phyloP scores from a whole-genome alignment of 2,888 invertebrate genomes.

The Apotomis betuletana region DNA sequence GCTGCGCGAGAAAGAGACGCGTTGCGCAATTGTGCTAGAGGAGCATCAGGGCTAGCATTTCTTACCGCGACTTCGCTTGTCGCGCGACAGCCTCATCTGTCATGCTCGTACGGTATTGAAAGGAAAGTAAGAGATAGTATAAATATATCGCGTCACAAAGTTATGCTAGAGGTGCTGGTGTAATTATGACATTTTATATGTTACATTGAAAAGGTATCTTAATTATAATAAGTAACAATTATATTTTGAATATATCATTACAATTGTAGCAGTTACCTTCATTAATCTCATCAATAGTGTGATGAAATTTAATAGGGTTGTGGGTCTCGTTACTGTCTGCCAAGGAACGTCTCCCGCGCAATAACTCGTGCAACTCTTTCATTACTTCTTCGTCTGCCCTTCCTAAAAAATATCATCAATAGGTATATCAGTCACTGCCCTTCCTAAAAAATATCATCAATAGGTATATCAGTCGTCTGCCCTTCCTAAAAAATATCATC shows the following conservation, averaged over 20 bases:
- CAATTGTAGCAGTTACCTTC: conserved; percentile 56
- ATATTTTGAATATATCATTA: neutral
- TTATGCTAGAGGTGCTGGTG: too few relatives aligned
- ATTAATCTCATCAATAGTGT: conserved; percentile 68
- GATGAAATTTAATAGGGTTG: conserved; percentile 55
- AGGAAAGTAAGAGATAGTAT: too few relatives aligned
- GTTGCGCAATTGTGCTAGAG: too few relatives aligned
- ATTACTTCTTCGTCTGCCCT: neutral
- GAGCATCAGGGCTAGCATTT: too few relatives aligned
- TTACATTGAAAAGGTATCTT: too few relatives aligned
- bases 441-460: neutral
- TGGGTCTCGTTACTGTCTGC: conserved; percentile 61
- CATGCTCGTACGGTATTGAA: too few relatives aligned
- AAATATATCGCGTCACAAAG: too few relatives aligned
- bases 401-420: neutral
- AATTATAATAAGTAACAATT: too few relatives aligned
- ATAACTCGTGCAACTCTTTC: conserved; percentile 11
- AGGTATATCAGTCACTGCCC: neutral
- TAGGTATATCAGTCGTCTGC: neutral
- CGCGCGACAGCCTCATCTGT: too few relatives aligned
- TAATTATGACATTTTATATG: too few relatives aligned
- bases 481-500: neutral
- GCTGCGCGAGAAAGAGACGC: too few relatives aligned
- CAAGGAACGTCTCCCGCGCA: conserved; percentile 42
- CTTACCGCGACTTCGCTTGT: too few relatives aligned